A percentile compares a stretch with the other conserved stretches of the same genome.
Conservation (phyloP, 2,888 invertebrate genomes). For the Diplolepis rosae region DNA sequence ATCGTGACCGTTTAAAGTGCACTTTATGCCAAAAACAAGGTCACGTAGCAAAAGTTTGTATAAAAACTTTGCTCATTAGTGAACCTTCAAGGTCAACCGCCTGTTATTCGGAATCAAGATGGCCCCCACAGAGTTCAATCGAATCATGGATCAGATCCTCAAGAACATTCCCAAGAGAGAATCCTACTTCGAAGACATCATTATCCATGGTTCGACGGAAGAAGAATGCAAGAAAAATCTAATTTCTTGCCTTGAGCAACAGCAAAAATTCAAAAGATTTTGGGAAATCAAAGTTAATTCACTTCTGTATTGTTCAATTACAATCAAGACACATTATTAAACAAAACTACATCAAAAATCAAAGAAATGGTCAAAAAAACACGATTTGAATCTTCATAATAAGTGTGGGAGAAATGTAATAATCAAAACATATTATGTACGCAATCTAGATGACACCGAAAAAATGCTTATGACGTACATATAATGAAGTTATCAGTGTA, state of each 20-base stretch:
- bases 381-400: too few species aligned
- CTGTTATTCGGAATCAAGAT: conserved; percentile 38
- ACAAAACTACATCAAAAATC: too few species aligned
- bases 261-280: conserved; percentile 16
- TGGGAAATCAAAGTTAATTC: too few species aligned
- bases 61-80: conserved; percentile 38
- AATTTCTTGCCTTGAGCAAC: neutral
- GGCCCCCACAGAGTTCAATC: conserved; percentile 37
- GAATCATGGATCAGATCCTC: conserved; percentile 36
- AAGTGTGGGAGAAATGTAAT: too few species aligned
- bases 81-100: conserved; percentile 34
- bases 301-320: too few species aligned
- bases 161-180: conserved; percentile 31
- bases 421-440: too few species aligned
- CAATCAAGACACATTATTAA: too few species aligned
- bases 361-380: too few species aligned
- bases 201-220: conserved; percentile 34
- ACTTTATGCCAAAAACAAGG: conserved; percentile 29
- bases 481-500: too few species aligned
- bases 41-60: conserved; percentile 34
- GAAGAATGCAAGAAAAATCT: conserved; percentile 27
- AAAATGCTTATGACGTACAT: too few species aligned
- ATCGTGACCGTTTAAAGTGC: conserved; percentile 31
- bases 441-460: too few species aligned
- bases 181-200: conserved; percentile 41